Evolutionary conservation across 2,797 vertebrate species (phyloP).

Genomic region (Syndactyla subalaris): DNA sequence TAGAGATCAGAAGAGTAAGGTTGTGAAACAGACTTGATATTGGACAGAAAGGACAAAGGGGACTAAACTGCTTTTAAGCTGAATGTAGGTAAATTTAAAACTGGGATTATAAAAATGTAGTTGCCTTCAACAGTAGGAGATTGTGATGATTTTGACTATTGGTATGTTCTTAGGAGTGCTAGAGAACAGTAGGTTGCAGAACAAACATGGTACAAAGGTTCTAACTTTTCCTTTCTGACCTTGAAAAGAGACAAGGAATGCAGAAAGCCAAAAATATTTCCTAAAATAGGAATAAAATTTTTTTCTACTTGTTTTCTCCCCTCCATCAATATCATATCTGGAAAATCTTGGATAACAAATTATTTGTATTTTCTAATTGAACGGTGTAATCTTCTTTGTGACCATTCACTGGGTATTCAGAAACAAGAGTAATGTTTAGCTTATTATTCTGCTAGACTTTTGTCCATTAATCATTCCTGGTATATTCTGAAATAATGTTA

Average conservation of each 20-base stretch:
- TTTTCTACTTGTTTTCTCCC: neutral
- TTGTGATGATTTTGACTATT: neutral
- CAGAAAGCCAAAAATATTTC: neutral
- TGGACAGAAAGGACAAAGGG: neutral
- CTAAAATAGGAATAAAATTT: neutral
- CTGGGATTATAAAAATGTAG: neutral
- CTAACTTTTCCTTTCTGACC: neutral
- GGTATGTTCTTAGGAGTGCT: neutral
- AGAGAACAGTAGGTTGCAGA: neutral
- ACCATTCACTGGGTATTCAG: neutral
- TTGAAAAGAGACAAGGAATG: neutral
- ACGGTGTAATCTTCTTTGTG: neutral
- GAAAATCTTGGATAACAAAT: neutral
- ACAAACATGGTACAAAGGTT: neutral
- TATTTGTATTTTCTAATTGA: neutral
- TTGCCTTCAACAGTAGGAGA: neutral
- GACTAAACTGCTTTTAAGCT: neutral
- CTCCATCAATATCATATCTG: accelerated
- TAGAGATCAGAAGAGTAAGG: neutral
- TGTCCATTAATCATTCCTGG: neutral
- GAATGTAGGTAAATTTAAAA: neutral
- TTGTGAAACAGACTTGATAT: neutral
- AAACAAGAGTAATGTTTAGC: neutral
- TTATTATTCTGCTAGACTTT: neutral
- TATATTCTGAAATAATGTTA: neutral